Percentiles rank a stretch among this genome's conserved stretches.
Evolutionary conservation across 2,113 vertebrate genomes (phyloP).

Genomic region (Sprattus sprattus): DNA sequence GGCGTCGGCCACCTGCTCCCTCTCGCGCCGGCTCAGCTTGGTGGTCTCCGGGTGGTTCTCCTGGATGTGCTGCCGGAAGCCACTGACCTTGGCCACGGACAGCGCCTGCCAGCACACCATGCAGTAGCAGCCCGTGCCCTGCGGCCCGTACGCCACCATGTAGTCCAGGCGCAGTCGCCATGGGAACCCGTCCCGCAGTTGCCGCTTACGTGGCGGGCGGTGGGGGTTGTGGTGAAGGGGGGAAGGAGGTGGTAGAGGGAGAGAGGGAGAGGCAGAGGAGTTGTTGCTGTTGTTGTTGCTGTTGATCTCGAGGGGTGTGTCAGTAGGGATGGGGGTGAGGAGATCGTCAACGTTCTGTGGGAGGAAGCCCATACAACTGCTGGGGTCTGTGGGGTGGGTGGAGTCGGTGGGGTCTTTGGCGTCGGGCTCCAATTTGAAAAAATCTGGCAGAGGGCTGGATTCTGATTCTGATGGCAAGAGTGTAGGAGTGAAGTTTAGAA

Average conservation of each 20-base stretch:
- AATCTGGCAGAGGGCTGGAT: conserved; percentile 41
- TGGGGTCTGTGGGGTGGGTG: not conserved
- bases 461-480: conserved; percentile 32
- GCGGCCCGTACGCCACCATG: conserved; percentile 81
- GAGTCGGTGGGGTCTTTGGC: conserved; percentile 58
- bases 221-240: conserved; percentile 35
- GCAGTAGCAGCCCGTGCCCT: conserved; percentile 78
- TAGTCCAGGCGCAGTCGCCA: conserved; percentile 84
- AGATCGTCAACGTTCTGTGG: conserved; percentile 49
- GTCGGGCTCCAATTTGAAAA: conserved; percentile 63
- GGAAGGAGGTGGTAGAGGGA: conserved; percentile 1
- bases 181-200: conserved; percentile 67
- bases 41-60: conserved; percentile 82
- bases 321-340: conserved; percentile 27
- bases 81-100: conserved; percentile 78
- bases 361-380: conserved; percentile 47
- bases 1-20: conserved; percentile 79
- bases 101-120: conserved; percentile 85
- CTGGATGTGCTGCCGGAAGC: conserved; percentile 84
- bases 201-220: conserved; percentile 48
- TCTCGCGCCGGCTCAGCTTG: conserved; percentile 67
- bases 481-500: not conserved
- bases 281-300: conserved; percentile 26
- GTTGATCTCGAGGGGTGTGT: conserved; percentile 23
- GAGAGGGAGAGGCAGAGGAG: conserved; percentile 29